phyloP scores from a whole-genome alignment of 2,113 vertebrate genomes.

The Ifrita kowaldi region DNA sequence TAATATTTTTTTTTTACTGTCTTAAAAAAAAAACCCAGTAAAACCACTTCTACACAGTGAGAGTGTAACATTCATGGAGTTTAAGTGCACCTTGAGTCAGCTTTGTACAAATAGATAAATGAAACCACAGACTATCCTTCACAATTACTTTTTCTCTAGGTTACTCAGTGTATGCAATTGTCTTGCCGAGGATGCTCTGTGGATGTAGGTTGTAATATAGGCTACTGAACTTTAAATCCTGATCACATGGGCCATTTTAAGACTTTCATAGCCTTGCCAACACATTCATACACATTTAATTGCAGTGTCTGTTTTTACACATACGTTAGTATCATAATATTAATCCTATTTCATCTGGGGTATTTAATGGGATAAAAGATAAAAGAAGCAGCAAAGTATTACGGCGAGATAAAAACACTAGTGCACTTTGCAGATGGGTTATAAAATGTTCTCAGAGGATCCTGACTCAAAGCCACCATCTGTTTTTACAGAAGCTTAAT shows the following conservation, averaged over 20 bases:
- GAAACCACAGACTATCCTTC: background rate
- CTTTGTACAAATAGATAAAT: background rate
- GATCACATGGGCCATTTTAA: background rate
- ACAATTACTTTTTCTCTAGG: background rate
- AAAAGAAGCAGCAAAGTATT: constrained; percentile 9
- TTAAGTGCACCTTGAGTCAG: background rate
- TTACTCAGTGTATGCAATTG: background rate
- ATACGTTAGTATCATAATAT: background rate
- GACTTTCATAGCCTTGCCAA: background rate
- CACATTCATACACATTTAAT: background rate
- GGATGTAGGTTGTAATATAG: background rate
- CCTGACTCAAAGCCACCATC: background rate
- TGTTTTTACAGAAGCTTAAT: constrained; percentile 13
- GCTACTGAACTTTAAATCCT: background rate
- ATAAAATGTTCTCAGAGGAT: constrained; percentile 34
- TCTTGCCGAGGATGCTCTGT: background rate
- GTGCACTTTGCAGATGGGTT: background rate
- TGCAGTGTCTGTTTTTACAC: background rate
- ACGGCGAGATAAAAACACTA: constrained; percentile 3
- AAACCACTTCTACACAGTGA: background rate
- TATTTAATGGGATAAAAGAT: constrained; percentile 37
- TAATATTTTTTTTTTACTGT: background rate
- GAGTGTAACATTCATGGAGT: background rate
- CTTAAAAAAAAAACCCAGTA: background rate
- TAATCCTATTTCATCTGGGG: constrained; percentile 7